Percentiles rank a stretch among this genome's conserved stretches.
These are phyloP conservation scores for Sphecodes monilicornis DNA, from an alignment of 2,888 invertebrate species.

Conservation along the genomic window DNA sequence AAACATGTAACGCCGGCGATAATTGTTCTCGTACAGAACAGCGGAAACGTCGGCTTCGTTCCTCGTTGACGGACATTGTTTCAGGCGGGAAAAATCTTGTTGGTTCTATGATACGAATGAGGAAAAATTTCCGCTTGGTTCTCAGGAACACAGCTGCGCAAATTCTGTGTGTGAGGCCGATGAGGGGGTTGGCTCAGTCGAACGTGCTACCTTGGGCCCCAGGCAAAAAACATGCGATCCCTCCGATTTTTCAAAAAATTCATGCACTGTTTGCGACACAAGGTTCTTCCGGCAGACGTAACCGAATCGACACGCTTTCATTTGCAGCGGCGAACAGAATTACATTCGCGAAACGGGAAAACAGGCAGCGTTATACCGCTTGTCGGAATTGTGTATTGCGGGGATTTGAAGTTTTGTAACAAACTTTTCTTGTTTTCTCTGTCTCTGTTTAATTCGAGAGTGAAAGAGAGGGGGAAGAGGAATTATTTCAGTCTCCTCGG, in stretches of 20 bases:
- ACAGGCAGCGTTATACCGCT: neutral
- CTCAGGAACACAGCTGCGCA: neutral
- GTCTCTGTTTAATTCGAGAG: neutral
- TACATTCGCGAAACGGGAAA: neutral
- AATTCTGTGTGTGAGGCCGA: neutral
- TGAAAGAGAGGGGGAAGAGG: accelerated
- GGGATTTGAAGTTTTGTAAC: neutral
- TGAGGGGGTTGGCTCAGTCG: neutral
- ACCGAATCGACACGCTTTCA: conserved; percentile 3
- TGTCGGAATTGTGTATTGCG: neutral
- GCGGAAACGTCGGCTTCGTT: neutral
- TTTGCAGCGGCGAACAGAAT: neutral
- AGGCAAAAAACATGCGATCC: neutral
- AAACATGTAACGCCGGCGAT: neutral
- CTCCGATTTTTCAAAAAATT: conserved; percentile 5
- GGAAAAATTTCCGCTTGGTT: neutral
- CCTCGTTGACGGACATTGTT: neutral
- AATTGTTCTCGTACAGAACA: neutral
- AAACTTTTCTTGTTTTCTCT: neutral
- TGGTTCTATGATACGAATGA: neutral
- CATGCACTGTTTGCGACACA: conserved; percentile 13
- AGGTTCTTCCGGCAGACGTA: neutral
- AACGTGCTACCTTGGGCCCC: neutral
- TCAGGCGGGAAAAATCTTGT: neutral
- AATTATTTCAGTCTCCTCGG: neutral